Percentiles rank a stretch among this genome's conserved stretches.
phyloP scores from a whole-genome alignment of 2,113 vertebrate genomes.

The Sylvietta virens region DNA sequence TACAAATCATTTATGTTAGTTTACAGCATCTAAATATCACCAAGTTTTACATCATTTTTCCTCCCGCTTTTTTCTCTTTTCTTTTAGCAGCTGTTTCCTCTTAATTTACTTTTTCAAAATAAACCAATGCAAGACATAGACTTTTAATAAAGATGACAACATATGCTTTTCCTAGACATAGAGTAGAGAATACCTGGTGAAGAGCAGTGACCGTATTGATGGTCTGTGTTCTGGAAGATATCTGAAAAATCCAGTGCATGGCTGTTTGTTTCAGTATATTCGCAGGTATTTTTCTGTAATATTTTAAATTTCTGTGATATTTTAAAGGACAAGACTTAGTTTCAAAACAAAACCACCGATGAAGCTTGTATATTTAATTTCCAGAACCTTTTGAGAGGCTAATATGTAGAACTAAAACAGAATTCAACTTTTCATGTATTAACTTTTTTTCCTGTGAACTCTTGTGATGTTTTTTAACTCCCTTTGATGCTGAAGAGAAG shows the following conservation, averaged over 20 bases:
- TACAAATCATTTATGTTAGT: background rate
- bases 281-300: background rate
- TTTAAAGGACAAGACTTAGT: background rate
- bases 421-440: background rate
- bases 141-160: background rate
- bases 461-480: background rate
- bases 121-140: background rate
- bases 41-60: background rate
- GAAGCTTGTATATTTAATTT: background rate
- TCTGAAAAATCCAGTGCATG: rapidly evolving
- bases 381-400: background rate
- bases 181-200: background rate
- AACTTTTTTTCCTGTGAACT: background rate
- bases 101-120: background rate
- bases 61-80: rapidly evolving
- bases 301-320: too few species aligned
- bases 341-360: background rate
- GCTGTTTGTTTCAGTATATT: background rate
- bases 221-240: background rate
- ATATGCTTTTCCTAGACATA: background rate
- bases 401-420: background rate
- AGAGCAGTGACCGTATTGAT: background rate
- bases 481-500: background rate
- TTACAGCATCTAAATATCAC: background rate
- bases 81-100: background rate